Evolutionary conservation across 2,888 invertebrate species (phyloP).

Genomic region (Orchesellides sinensis): DNA sequence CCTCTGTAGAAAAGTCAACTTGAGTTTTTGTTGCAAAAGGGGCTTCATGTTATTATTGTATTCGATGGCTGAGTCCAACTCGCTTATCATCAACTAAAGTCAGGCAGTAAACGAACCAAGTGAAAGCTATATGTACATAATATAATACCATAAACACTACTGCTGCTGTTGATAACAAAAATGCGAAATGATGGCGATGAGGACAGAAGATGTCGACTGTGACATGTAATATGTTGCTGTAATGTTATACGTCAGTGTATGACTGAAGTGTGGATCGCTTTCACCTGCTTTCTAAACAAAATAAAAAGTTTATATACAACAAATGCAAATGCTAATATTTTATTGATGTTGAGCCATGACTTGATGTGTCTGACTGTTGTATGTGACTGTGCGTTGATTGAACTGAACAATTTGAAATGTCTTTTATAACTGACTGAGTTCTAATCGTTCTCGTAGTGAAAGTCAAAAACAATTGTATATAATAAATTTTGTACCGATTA

Average conservation of each 20-base stretch:
- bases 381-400: neutral
- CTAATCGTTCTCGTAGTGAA: neutral
- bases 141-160: neutral
- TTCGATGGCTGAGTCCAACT: conserved; percentile 18
- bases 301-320: neutral
- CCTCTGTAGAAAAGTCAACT: conserved; percentile 17
- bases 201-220: conserved; percentile 36
- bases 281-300: conserved; percentile 9
- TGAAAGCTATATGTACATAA: neutral
- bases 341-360: conserved; percentile 4
- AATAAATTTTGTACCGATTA: too few relatives aligned
- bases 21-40: conserved; percentile 8
- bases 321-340: neutral
- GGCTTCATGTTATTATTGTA: conserved; percentile 19
- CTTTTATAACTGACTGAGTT: too few relatives aligned
- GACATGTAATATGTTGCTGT: conserved; percentile 34
- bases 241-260: conserved; percentile 37
- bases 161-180: conserved; percentile 16
- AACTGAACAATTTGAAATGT: neutral
- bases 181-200: conserved; percentile 25
- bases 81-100: conserved; percentile 26
- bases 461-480: too few relatives aligned
- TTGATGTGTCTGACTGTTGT: conserved; percentile 15
- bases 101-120: conserved; percentile 15
- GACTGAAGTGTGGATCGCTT: conserved; percentile 43